Conservation (phyloP, 2,113 vertebrate genomes). For the Tachuris rubrigastra region DNA sequence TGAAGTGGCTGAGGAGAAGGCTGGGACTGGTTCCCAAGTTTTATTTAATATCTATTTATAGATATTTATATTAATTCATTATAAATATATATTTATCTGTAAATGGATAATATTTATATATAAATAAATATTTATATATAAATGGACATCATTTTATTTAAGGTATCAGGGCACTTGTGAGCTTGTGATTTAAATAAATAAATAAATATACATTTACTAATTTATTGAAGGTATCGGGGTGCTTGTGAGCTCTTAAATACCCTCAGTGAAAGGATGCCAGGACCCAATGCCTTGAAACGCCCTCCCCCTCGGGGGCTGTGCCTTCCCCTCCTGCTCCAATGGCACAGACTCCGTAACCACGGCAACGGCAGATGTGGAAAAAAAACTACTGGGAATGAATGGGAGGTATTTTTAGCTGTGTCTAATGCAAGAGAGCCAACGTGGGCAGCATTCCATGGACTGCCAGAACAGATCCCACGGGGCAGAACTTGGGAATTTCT, state of each 20-base stretch:
- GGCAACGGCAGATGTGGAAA: neutral
- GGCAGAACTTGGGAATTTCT: neutral
- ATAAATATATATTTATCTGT: no score
- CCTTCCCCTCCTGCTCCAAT: neutral
- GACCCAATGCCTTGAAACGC: neutral
- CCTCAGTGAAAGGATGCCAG: neutral
- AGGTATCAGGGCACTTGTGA: neutral
- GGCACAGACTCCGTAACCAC: neutral
- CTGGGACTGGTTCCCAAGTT: neutral
- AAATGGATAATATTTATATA: neutral
- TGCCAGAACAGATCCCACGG: neutral
- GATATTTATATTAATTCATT: no score
- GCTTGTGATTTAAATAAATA: neutral
- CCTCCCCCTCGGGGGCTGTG: neutral
- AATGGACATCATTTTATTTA: neutral
- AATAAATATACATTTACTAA: neutral
- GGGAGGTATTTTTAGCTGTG: neutral
- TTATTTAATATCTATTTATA: neutral
- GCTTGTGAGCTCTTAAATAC: neutral
- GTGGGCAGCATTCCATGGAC: neutral
- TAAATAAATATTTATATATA: neutral
- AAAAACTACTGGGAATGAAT: neutral
- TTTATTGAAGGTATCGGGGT: neutral
- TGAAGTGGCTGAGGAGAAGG: neutral
- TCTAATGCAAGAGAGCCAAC: neutral